phyloP scores from a whole-genome alignment of 2,888 invertebrate genomes.

The Athalia circularis region DNA sequence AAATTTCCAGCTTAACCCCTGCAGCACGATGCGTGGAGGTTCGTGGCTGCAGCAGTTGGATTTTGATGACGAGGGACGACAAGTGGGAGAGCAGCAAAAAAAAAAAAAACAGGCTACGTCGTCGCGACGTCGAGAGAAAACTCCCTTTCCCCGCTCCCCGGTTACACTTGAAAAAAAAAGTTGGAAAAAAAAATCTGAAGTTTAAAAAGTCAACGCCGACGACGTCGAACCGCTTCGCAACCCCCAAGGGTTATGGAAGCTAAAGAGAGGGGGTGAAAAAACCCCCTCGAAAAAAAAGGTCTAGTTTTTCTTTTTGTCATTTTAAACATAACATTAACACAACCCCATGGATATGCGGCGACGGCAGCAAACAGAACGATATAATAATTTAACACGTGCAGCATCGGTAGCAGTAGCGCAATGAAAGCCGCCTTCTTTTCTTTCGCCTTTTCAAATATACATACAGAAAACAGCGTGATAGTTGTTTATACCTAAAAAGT shows the following conservation, averaged over 20 bases:
- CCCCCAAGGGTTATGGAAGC: constrained; percentile 5
- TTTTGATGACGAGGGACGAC: constrained; percentile 37
- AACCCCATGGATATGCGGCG: neutral
- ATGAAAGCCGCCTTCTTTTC: neutral
- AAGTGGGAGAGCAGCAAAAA: constrained; percentile 10
- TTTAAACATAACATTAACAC: constrained; percentile 26
- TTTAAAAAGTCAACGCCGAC: neutral
- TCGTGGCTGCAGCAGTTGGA: neutral
- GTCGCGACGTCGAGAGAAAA: neutral
- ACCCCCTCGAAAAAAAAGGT: neutral
- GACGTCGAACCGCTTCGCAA: neutral
- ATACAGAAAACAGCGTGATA: too few species aligned
- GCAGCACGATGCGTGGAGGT: neutral
- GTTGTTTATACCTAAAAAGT: too few species aligned
- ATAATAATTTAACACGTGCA: too few species aligned
- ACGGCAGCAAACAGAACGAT: neutral
- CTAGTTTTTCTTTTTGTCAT: neutral
- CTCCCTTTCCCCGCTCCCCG: neutral
- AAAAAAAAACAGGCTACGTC: neutral
- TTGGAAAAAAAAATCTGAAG: too few species aligned
- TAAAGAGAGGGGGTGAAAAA: constrained; percentile 1
- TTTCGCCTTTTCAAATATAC: too few species aligned
- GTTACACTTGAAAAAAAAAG: too few species aligned
- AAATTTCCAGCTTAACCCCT: neutral
- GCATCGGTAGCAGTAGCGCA: too few species aligned